Evolutionary conservation across 2,797 vertebrate species (phyloP).

Genomic region (Labeo calbasu): DNA sequence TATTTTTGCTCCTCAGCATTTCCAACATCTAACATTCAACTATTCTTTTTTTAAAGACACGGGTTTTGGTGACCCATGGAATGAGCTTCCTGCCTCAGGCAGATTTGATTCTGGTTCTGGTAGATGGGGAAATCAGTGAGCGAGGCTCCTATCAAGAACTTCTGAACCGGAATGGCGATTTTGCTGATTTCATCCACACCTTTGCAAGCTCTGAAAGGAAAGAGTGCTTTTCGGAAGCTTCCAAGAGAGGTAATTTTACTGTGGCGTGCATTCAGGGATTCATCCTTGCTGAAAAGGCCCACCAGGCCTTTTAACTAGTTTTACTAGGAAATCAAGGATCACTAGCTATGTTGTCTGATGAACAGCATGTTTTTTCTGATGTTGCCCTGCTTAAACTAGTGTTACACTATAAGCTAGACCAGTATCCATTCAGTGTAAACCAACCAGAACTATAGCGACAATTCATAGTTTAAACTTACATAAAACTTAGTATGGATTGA

Average conservation of each 20-base stretch:
- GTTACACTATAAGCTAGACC: background rate
- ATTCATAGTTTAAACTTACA: background rate
- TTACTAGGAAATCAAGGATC: background rate
- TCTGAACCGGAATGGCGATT: conserved; percentile 83
- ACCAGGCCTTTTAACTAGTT: background rate
- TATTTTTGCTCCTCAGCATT: background rate
- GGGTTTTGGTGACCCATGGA: conserved; percentile 91
- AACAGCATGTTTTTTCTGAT: background rate
- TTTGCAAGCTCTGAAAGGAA: conserved; percentile 77
- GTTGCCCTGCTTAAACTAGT: background rate
- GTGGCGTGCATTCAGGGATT: background rate
- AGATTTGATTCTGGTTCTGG: conserved; percentile 88
- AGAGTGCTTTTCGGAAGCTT: conserved; percentile 61
- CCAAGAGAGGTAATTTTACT: conserved; percentile 77
- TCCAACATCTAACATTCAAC: conserved; percentile 53
- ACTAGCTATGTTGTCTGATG: background rate
- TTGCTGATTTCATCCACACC: conserved; percentile 87
- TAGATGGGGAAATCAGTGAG: conserved; percentile 88
- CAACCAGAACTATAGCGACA: background rate
- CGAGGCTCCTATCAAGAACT: conserved; percentile 92
- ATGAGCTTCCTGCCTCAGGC: conserved; percentile 88
- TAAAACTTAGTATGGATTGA: background rate
- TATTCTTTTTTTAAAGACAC: conserved; percentile 79
- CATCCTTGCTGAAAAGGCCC: background rate
- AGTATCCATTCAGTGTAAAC: background rate